phyloP scores from a whole-genome alignment of 2,888 invertebrate genomes.

The Diarsia rubi region DNA sequence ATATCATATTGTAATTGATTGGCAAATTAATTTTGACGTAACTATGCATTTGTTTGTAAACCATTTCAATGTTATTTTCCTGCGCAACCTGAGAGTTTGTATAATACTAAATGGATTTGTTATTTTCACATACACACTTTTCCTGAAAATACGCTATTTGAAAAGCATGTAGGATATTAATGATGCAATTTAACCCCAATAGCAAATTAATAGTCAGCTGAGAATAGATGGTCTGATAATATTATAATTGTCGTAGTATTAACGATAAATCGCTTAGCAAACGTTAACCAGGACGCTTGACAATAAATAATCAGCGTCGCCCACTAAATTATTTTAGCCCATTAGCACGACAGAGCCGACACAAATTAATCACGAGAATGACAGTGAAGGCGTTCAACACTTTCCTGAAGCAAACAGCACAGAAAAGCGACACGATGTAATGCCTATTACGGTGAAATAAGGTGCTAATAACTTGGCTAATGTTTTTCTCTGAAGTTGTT shows the following conservation, averaged over 20 bases:
- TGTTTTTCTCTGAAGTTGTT: slow-evolving; percentile 33
- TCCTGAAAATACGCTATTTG: not conserved
- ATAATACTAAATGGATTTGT: not conserved
- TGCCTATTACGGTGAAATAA: slow-evolving; percentile 56
- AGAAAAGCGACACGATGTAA: slow-evolving; percentile 67
- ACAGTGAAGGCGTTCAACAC: slow-evolving; percentile 88
- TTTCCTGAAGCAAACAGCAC: slow-evolving; percentile 77
- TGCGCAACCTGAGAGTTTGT: slow-evolving; percentile 14
- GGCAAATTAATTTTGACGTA: slow-evolving; percentile 24
- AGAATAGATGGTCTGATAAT: slow-evolving; percentile 43
- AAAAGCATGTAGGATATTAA: slow-evolving; percentile 6
- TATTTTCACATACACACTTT: slow-evolving; percentile 1
- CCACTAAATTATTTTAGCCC: slow-evolving; percentile 90
- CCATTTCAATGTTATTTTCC: slow-evolving; percentile 18
- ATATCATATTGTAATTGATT: slow-evolving; percentile 51
- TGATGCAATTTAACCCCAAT: slow-evolving; percentile 32
- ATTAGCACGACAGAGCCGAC: slow-evolving; percentile 87
- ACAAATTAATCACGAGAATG: slow-evolving; percentile 89
- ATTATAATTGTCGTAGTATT: slow-evolving; percentile 68
- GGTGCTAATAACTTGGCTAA: slow-evolving; percentile 47
- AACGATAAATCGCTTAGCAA: slow-evolving; percentile 80
- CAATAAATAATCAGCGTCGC: slow-evolving; percentile 86
- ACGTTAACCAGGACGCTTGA: slow-evolving; percentile 74
- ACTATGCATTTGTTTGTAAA: slow-evolving; percentile 22
- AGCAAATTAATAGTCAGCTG: slow-evolving; percentile 34